phyloP scores from a whole-genome alignment of 2,113 vertebrate genomes.

The Aspidoscelis tigris region DNA sequence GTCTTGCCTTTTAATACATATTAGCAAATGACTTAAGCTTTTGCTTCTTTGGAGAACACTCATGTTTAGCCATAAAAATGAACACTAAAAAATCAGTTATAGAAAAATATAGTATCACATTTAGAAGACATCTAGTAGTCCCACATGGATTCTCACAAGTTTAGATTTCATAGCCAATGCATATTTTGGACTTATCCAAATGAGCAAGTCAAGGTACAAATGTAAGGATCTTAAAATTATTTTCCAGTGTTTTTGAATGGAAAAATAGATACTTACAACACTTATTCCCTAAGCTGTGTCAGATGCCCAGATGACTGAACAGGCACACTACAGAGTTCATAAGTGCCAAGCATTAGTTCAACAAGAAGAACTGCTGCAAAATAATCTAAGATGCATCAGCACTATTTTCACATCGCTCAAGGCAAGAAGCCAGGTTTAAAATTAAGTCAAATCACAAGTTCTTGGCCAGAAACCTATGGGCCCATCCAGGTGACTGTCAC shows the following conservation, averaged over 20 bases:
- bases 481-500: background rate
- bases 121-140: constrained; percentile 39
- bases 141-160: constrained; percentile 8
- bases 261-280: constrained; percentile 32
- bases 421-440: constrained; percentile 49
- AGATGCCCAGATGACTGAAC: constrained; percentile 54
- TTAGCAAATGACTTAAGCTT: too few relatives aligned
- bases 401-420: constrained; percentile 50
- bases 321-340: constrained; percentile 61
- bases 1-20: too few relatives aligned
- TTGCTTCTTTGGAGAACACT: background rate
- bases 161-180: constrained; percentile 38
- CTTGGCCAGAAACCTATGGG: constrained; percentile 30
- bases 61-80: background rate
- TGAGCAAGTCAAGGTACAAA: constrained; percentile 57
- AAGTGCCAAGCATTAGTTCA: constrained; percentile 51
- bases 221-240: constrained; percentile 34
- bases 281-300: constrained; percentile 15
- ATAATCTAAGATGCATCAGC: constrained; percentile 51
- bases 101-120: constrained; percentile 32
- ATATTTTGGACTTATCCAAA: constrained; percentile 53
- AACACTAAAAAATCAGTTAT: constrained; percentile 39
- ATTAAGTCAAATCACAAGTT: constrained; percentile 26
- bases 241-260: constrained; percentile 42
- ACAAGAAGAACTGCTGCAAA: constrained; percentile 54